Base-by-base conservation (phyloP, 1,140 invertebrate species). In the Helicoverpa zea region DNA sequence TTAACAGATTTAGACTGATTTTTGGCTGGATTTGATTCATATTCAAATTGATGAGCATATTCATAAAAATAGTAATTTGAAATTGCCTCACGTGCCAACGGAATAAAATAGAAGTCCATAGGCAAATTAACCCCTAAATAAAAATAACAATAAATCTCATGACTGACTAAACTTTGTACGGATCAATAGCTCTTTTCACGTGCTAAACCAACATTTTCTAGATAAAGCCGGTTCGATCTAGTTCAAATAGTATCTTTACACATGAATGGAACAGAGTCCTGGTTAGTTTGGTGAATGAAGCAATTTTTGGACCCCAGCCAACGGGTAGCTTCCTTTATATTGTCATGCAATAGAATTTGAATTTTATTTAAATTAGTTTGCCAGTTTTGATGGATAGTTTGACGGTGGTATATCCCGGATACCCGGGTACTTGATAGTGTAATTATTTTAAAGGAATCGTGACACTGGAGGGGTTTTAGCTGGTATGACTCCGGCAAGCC, bases 221-320 rank as follows among this genome's bases (percentile, higher is more conserved):
- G 43, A 81, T 80, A 81, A 78, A 83, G 63, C 74, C 58, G 47
- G 43, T 58, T 16, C 64, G 75, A 76, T 82, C 64, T 76, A 77
- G 63, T 66, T 79, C 43, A 35, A 70, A 81, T 49, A 66, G 52
- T 82, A 84, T 84, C 83, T 84, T 81, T 63, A 79, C 75, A 82
- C 75, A 76, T 82, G 75, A 77, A 29, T 72, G 75, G 13, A 59
- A 66, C 11, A 49, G 74, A 64, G 78, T 78, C 83, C 58, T 68
- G 66, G 83, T 82, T 84, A 80, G 68, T 51, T 70, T 35, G 75
- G 61, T 80, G 80, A 68, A 77, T 81, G 75, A 74, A 61, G 63
- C 54, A 16, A 82, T 81, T 81, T 81, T 81, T 84, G 83, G 83
- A 73, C 49, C 14, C 7, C 14, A 49, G 77, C 83, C 83, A 84